Percentiles rank a stretch among this genome's conserved stretches.
These are phyloP conservation scores for Argyrosomus regius DNA, from an alignment of 2,797 vertebrate species.

Conservation along the genomic window DNA sequence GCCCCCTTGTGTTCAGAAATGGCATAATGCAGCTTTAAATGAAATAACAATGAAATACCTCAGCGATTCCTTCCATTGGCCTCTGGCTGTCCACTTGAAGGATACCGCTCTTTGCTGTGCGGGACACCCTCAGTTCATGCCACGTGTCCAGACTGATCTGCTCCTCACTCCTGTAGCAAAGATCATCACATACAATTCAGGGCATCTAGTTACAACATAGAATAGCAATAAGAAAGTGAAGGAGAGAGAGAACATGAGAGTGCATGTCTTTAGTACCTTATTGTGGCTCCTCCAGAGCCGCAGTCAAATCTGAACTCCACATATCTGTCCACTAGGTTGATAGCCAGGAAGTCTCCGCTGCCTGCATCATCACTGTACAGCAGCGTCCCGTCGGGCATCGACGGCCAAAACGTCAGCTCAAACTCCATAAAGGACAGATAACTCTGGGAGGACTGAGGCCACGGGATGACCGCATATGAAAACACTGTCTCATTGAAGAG, in stretches of 20 bases:
- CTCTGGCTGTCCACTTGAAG: constrained; percentile 94
- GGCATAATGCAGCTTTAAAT: neutral
- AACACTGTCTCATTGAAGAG: constrained; percentile 91
- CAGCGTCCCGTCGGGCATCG: constrained; percentile 87
- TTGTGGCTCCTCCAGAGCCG: constrained; percentile 92
- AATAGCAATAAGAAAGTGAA: neutral
- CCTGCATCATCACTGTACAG: constrained; percentile 92
- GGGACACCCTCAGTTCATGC: constrained; percentile 93
- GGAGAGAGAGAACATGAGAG: neutral
- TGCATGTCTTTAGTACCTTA: constrained; percentile 85
- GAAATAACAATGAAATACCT: constrained; percentile 82
- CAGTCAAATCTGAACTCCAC: constrained; percentile 97
- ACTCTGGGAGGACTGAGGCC: constrained; percentile 91
- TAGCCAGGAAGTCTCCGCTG: constrained; percentile 94
- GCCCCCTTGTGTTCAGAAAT: constrained; percentile 25
- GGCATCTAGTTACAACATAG: constrained; percentile 1
- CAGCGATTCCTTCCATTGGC: constrained; percentile 90
- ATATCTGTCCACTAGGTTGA: constrained; percentile 88
- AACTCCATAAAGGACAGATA: constrained; percentile 98
- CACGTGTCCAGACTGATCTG: constrained; percentile 88
- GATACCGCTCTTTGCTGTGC: constrained; percentile 95
- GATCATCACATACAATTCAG: neutral
- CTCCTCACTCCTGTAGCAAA: constrained; percentile 89
- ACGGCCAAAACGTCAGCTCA: constrained; percentile 91
- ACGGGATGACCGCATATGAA: constrained; percentile 90